Evolutionary conservation across 35 echinoderm and acorn worm species (phyloP).

Genomic region (Apostichopus parvimensis): DNA sequence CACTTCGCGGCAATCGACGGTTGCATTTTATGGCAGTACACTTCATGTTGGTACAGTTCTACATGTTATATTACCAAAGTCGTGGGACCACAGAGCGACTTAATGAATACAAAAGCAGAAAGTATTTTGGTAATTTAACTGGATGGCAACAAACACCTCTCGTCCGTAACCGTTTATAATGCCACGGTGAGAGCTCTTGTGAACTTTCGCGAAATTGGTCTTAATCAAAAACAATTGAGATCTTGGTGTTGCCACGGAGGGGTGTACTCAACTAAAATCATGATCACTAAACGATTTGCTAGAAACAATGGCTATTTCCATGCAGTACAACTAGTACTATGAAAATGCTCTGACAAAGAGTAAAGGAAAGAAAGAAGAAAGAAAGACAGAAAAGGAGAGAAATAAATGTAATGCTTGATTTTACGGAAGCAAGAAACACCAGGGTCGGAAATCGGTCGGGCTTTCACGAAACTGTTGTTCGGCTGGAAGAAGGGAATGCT

Average conservation of each 20-base stretch:
- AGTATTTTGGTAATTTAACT: constrained; percentile 34
- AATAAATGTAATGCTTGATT: neutral
- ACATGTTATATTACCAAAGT: constrained; percentile 26
- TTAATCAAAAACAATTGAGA: constrained; percentile 50
- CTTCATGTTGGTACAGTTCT: neutral
- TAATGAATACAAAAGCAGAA: constrained; percentile 38
- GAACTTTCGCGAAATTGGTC: constrained; percentile 52
- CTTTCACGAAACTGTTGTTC: constrained; percentile 3
- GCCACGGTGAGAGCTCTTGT: constrained; percentile 34
- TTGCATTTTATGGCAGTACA: constrained; percentile 4
- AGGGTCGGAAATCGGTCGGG: constrained; percentile 21
- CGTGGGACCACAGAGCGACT: neutral
- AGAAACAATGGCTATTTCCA: constrained; percentile 35
- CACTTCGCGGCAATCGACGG: constrained; percentile 12
- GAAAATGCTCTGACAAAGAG: neutral
- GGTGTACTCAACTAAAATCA: constrained; percentile 49
- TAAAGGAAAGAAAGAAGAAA: neutral
- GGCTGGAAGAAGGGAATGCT: constrained; percentile 4
- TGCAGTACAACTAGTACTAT: neutral
- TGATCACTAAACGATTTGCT: constrained; percentile 1
- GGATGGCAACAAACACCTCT: constrained; percentile 48
- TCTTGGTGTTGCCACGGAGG: constrained; percentile 51
- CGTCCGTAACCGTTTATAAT: constrained; percentile 21
- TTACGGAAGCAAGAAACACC: constrained; percentile 10
- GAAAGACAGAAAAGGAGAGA: neutral